These are phyloP conservation scores for Acleris laterana DNA, from an alignment of 2,888 invertebrate genomes.

Conservation along the genomic window DNA sequence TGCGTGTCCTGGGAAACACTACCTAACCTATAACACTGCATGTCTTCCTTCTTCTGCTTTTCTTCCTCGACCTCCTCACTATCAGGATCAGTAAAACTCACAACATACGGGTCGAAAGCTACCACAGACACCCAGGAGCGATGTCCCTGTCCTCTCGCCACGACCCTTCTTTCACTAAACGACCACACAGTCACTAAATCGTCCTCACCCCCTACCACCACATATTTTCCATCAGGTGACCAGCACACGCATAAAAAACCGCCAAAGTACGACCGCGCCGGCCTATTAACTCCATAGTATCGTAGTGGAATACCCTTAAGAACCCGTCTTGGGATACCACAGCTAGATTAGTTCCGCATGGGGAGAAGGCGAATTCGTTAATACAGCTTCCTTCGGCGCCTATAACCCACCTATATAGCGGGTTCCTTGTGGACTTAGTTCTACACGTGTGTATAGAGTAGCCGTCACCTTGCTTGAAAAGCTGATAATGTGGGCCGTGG, in stretches of 20 bases:
- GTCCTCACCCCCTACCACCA: constrained; percentile 99
- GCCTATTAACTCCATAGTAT: constrained; percentile 97
- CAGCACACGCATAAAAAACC: constrained; percentile 98
- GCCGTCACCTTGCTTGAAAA: constrained; percentile 97
- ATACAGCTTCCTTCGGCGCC: constrained; percentile 93
- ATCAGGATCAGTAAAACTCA: constrained; percentile 87
- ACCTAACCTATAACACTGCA: constrained; percentile 92
- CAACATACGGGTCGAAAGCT: constrained; percentile 95
- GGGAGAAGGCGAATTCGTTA: constrained; percentile 98
- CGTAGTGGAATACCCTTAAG: constrained; percentile 97
- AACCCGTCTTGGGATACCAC: constrained; percentile 98
- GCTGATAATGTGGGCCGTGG: constrained; percentile 97
- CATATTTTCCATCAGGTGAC: constrained; percentile 98
- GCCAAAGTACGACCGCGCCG: constrained; percentile 98
- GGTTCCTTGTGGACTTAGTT: constrained; percentile 97
- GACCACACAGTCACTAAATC: constrained; percentile 99
- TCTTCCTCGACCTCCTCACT: constrained; percentile 83
- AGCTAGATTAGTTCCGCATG: constrained; percentile 96
- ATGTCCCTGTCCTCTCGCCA: constrained; percentile 99
- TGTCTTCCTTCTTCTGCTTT: constrained; percentile 67
- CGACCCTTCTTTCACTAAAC: constrained; percentile 94
- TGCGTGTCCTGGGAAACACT: constrained; percentile 99
- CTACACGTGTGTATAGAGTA: constrained; percentile 98
- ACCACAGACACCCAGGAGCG: constrained; percentile 99
- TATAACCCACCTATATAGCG: constrained; percentile 93